Base-by-base conservation (phyloP, 1,140 invertebrate species). In the Drosophila grimshawi region DNA sequence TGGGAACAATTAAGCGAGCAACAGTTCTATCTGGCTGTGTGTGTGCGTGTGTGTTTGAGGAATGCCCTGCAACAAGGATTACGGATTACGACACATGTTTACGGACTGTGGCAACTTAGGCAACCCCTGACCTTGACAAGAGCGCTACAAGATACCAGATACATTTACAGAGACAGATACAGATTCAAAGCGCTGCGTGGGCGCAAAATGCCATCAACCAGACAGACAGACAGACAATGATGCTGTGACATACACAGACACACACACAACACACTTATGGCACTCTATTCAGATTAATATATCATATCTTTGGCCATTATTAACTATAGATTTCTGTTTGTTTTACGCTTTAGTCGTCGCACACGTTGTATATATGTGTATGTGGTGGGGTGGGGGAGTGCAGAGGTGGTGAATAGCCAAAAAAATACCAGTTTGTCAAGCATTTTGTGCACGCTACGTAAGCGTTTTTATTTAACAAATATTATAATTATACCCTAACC, bases 81-180 rank as follows among this genome's bases (percentile, higher is more conserved):
- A 86, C 83, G 61, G 76, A 88, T 86, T 85, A 86, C 83, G 83
- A 86, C 83, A 86, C 80, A 86, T 86, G 83, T 89, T 88, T 88
- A 88, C 89, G 85, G 78, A 60, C 70, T 73, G 57, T 57, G 60
- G 52, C 63, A 19, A 19, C 19, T 77, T 60, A 78, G 83, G 80
- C 85, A 89, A 89, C 85, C 85, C 80, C 85, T 75, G 83, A 88
- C 85, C 83, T 88, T 88, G 83, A 89, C 80, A 88, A 85, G 66
- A 86, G 49, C 19, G 19, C 56, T 46, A 64, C 70, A 60, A 52
- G 69, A 67, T 77, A 67, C 69, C 49, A 43, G 27, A 43, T 10
- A 43, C 48, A 30, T 5, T 6, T 48, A 37, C 33, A 49, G 37
- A 29, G 29, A 46, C 10, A 39, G 30, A 52, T 37, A 45, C 37